Conservation (phyloP, 2,113 vertebrate species). For the Sciurus niger region DNA sequence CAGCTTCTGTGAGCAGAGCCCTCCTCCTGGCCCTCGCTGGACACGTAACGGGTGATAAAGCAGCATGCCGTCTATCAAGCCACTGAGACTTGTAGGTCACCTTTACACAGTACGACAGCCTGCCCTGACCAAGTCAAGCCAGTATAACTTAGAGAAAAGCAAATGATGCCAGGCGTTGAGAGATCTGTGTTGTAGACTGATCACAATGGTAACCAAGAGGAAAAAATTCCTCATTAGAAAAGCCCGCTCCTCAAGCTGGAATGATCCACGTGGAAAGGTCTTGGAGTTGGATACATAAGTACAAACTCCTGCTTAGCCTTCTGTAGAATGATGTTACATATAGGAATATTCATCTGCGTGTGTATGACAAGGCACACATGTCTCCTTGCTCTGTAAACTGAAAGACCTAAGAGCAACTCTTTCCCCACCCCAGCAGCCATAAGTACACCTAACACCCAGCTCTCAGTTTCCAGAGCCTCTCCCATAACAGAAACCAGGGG, state of each 20-base stretch:
- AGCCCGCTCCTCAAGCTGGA: not conserved
- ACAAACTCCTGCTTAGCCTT: not conserved
- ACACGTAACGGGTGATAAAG: not conserved
- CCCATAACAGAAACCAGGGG: not conserved
- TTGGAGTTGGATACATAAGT: not conserved
- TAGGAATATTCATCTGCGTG: not conserved
- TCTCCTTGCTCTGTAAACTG: not conserved
- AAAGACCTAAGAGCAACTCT: not conserved
- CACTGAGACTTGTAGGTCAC: not conserved
- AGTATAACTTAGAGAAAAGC: not conserved
- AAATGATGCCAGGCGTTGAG: not conserved
- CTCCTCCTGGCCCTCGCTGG: not conserved
- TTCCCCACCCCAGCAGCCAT: not conserved
- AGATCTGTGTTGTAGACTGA: not conserved
- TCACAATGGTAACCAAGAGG: not conserved
- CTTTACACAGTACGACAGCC: not conserved
- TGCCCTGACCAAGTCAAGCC: not conserved
- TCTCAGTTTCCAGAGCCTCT: not conserved
- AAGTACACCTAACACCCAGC: not conserved
- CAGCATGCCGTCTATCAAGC: not conserved
- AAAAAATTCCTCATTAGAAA: not conserved
- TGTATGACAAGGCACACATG: too few species aligned
- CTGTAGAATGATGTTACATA: not conserved
- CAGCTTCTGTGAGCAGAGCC: rapidly evolving
- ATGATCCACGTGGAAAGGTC: not conserved